Evolutionary conservation across 2,888 invertebrate species (phyloP).

Genomic region (Cheilosia grossa): DNA sequence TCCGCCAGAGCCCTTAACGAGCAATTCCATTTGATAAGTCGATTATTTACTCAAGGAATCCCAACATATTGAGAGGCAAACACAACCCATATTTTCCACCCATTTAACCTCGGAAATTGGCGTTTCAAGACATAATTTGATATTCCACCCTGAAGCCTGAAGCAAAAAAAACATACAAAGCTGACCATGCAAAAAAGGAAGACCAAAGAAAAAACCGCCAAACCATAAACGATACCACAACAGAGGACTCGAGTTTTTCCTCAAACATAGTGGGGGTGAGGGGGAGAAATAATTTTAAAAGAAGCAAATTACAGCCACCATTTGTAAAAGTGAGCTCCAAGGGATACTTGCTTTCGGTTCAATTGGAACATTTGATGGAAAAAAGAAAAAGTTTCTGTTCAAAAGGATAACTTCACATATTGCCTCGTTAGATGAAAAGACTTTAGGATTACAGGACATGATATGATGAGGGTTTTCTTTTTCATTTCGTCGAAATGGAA

Average conservation of each 20-base stretch:
- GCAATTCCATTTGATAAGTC: conserved; percentile 63
- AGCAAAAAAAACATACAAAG: conserved; percentile 1
- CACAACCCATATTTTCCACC: conserved; percentile 67
- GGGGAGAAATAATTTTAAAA: conserved; percentile 33
- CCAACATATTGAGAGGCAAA: conserved; percentile 65
- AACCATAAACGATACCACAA: conserved; percentile 22
- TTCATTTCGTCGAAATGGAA: neutral
- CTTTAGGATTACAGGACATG: conserved; percentile 28
- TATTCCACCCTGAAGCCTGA: conserved; percentile 13
- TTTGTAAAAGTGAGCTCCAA: conserved; percentile 37
- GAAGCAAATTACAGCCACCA: conserved; percentile 26
- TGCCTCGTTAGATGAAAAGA: conserved; percentile 26
- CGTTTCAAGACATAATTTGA: conserved; percentile 53
- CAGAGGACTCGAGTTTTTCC: conserved; percentile 27
- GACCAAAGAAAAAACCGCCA: neutral
- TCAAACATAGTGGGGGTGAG: neutral
- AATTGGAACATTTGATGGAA: neutral
- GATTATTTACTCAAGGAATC: conserved; percentile 62
- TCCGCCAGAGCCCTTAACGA: conserved; percentile 33
- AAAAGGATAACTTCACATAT: conserved; percentile 43
- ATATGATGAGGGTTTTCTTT: conserved; percentile 5
- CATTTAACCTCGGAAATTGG: conserved; percentile 63
- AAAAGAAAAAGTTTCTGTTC: neutral
- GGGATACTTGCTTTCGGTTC: conserved; percentile 27
- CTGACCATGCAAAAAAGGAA: conserved; percentile 24